These are phyloP conservation scores for Ormyrus nitidulus DNA, from an alignment of 2,888 invertebrate species.

Conservation along the genomic window DNA sequence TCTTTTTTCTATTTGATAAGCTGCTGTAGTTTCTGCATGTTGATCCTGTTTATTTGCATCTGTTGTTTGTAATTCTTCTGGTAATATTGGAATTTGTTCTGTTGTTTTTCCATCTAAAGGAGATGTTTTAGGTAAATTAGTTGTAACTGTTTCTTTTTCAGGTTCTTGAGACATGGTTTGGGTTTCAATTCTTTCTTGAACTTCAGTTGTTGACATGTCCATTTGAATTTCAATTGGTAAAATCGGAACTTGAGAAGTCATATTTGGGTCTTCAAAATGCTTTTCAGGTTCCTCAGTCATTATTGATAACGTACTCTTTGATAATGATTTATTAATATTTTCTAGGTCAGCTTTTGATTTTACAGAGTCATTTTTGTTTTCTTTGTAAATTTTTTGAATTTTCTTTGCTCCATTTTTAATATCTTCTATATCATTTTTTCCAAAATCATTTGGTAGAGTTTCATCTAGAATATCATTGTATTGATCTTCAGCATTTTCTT, in stretches of 20 bases:
- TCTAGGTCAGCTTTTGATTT: slow-evolving; percentile 43
- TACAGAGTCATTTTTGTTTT: slow-evolving; percentile 48
- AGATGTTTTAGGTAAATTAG: slow-evolving; percentile 51
- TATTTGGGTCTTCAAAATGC: slow-evolving; percentile 64
- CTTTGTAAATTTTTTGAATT: slow-evolving; percentile 53
- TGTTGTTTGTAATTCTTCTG: slow-evolving; percentile 71
- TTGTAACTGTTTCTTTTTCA: slow-evolving; percentile 58
- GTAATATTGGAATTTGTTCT: slow-evolving; percentile 69
- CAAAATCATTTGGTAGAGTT: slow-evolving; percentile 60
- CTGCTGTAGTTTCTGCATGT: slow-evolving; percentile 38
- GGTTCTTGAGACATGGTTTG: slow-evolving; percentile 46
- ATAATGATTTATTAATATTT: slow-evolving; percentile 35
- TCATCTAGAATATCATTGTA: slow-evolving; percentile 72
- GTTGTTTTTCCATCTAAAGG: slow-evolving; percentile 68
- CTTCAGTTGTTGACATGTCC: slow-evolving; percentile 68
- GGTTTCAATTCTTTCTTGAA: slow-evolving; percentile 58
- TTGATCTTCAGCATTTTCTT: slow-evolving; percentile 70
- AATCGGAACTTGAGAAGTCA: slow-evolving; percentile 71
- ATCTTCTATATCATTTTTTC: slow-evolving; percentile 53
- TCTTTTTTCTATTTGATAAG: slow-evolving; percentile 41
- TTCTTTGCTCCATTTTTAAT: slow-evolving; percentile 53
- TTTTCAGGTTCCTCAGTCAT: slow-evolving; percentile 54
- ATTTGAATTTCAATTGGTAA: slow-evolving; percentile 71
- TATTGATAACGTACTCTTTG: slow-evolving; percentile 16
- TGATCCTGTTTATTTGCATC: slow-evolving; percentile 48